Evolutionary conservation across 2,888 invertebrate genomes (phyloP).

Genomic region (Pristionchus fissidentatus): DNA sequence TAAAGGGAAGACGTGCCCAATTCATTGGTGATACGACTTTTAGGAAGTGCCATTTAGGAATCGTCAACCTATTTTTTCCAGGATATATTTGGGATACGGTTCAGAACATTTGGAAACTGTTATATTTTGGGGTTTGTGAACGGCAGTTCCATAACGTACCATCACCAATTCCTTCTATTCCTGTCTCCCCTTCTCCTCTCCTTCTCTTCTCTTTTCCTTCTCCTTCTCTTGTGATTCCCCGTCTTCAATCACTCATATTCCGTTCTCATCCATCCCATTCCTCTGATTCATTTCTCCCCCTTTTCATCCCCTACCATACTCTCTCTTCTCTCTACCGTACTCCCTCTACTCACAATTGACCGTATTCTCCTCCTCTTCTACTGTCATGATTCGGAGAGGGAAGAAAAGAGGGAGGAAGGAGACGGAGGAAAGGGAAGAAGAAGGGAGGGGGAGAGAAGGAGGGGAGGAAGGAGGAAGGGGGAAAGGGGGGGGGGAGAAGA

Average conservation of each 20-base stretch:
- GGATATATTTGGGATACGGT: too few relatives aligned
- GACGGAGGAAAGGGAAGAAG: neutral
- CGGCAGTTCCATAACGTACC: too few relatives aligned
- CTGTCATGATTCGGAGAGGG: neutral
- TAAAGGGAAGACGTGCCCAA: too few relatives aligned
- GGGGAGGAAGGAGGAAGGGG: neutral
- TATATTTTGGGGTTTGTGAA: too few relatives aligned
- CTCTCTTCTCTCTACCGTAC: neutral
- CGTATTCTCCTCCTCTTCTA: neutral
- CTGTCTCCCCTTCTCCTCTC: slow-evolving; percentile 38
- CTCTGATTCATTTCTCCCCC: slow-evolving; percentile 52
- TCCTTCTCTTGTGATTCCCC: neutral
- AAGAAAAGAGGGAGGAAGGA: neutral
- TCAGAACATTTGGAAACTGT: too few relatives aligned
- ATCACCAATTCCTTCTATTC: too few relatives aligned
- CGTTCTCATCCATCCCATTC: slow-evolving; percentile 53
- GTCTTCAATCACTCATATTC: neutral
- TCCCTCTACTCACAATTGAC: slow-evolving; percentile 28
- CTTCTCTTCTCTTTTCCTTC: slow-evolving; percentile 32
- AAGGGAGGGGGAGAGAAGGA: neutral
- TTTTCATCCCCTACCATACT: slow-evolving; percentile 46
- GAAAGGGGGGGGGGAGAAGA: neutral
- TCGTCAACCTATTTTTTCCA: too few relatives aligned
- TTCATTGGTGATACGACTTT: too few relatives aligned
- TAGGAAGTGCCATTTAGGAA: too few relatives aligned